Evolutionary conservation across 2,113 vertebrate species (phyloP), one percentile per base, ranked within the genome.

Genomic region (Puma concolor): DNA sequence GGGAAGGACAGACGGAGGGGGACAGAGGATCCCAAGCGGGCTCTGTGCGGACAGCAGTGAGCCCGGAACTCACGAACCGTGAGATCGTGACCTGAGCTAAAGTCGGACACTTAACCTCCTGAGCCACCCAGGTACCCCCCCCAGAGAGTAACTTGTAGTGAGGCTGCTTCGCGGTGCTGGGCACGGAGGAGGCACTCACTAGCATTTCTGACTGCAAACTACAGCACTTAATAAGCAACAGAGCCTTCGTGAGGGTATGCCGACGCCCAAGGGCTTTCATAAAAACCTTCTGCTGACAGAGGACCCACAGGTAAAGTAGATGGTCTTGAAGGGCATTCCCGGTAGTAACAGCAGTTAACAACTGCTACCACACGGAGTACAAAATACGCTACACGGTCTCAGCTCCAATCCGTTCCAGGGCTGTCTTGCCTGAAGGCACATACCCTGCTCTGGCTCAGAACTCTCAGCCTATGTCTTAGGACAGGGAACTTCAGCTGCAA

Each of bases 281-380:
- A 41, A 19, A 90, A 90, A 92, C 77, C 67, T 90, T n/a, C 48
- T 66, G 60, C 13, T 19, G 19, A 83, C 76, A n/a, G n/a, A 29
- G 15, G 66, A n/a, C 48, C 74, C 82, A 9, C 17, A 66, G 66
- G 52, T 13, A 23, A 69, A 41, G 77, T 7, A 29, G 54, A 33
- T 9, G 67, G 29, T 31, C 84, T 57, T 63, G 9, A 66, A 66
- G 15, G 15, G 14, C 52, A 52, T 6, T 72, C 44, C n/a, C 7
- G 0, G 16, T 41, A 1, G 92, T 15, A 1, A 21, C 0, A 67
- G n/a, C 7, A 29, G 57, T 8, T 8, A 38, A 21, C 27, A 14
- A 41, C 66, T 4, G 38, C 54, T 19, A 67, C 16, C 15, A 6
- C 0, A 21, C 5, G 0, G 13, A n/a, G 33, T 0, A 16, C 4